Evolutionary conservation across 2,888 invertebrate genomes (phyloP), one percentile per base, ranked within the genome.

Genomic region (Tinea pellionella): DNA sequence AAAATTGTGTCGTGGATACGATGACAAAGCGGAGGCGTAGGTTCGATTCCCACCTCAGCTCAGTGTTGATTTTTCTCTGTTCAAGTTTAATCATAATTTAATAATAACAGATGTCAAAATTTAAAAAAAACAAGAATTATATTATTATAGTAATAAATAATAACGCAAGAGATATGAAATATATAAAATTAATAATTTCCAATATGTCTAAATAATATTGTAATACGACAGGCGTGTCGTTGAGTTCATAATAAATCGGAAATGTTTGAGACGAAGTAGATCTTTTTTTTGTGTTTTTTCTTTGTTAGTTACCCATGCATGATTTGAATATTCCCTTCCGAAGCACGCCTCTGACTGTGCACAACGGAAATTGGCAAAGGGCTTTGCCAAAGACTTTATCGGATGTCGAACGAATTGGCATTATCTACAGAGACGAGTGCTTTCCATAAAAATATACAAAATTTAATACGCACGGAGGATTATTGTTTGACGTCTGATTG

Each of bases 281-380:
- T 37, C 37, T 9, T 2, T 37, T 37, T 37, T 37, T 15, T 11
- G 47, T 43, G n/a, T 61, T 61, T 61, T 61, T 58, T 18, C 61
- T 61, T 47, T 58, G 57, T 47, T 57, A 42, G 30, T 11, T 30
- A 51, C 13, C 51, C 29, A 58, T 61, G 61, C 61, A 59, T 61
- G 61, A 59, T 59, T 61, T 61, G 61, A 61, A 61, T 61, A 61
- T 53, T 53, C 16, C 59, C 59, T 59, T 57, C 30, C 60, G 30
- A 24, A 56, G 56, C 60, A 60, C 56, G 60, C 55, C 60, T 60
- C 60, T 60, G 41, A 19, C 55, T 57, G 32, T 32, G 30, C 57
- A 32, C 57, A 32, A 13, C 57, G 57, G 57, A 57, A 57, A 57
- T 57, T 57, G 57, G 57, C 32, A 57, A 57, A 57, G 57, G 57